phyloP scores from a whole-genome alignment of 2,113 vertebrate species.

The Emydura subglobosa region DNA sequence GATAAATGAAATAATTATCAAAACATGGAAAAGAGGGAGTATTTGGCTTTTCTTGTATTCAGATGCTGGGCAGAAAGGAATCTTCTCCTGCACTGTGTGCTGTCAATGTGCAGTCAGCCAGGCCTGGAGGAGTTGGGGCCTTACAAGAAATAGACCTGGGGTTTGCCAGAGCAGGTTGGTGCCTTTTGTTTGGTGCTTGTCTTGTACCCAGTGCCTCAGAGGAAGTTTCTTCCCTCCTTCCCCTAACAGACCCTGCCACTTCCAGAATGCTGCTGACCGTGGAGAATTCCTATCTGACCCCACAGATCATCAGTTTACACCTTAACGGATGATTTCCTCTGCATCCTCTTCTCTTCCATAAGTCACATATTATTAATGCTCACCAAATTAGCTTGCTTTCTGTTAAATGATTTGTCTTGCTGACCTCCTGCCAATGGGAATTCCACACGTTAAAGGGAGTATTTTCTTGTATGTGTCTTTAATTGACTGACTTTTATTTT shows the following conservation, averaged over 20 bases:
- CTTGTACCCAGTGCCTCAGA: neutral
- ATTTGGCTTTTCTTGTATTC: neutral
- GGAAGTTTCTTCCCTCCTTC: neutral
- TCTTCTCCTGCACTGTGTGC: neutral
- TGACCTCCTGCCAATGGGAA: neutral
- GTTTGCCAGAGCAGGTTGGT: neutral
- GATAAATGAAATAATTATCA: neutral
- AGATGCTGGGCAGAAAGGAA: neutral
- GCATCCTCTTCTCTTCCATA: neutral
- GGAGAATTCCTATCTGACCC: neutral
- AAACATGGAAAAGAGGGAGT: neutral
- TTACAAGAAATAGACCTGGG: rapidly evolving
- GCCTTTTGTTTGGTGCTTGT: rapidly evolving
- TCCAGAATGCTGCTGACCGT: rapidly evolving
- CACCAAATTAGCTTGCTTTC: rapidly evolving
- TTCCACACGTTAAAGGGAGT: neutral
- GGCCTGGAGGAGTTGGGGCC: neutral
- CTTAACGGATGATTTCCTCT: neutral
- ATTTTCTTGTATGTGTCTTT: neutral
- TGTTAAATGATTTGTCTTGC: neutral
- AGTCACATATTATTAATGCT: neutral
- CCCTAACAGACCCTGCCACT: rapidly evolving
- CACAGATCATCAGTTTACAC: neutral
- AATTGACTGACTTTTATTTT: neutral
- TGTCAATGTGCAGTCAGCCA: rapidly evolving